These are phyloP conservation scores for Pteropus rufus DNA, from an alignment of 2,797 vertebrate genomes.

Conservation along the genomic window DNA sequence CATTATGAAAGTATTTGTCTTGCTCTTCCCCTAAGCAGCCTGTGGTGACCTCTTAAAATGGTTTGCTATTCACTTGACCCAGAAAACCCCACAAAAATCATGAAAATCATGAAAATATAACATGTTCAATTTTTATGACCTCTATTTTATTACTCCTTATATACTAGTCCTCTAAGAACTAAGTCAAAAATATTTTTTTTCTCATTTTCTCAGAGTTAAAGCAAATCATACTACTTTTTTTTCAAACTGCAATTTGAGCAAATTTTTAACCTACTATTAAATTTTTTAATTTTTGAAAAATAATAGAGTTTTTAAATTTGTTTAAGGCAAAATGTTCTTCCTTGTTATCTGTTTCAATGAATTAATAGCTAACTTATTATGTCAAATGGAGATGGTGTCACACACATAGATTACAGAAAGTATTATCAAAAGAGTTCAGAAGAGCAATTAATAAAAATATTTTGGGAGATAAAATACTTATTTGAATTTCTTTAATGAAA, in stretches of 20 bases:
- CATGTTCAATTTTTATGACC: neutral
- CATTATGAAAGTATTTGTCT: too few relatives aligned
- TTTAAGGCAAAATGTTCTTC: conserved; percentile 76
- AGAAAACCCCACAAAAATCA: too few relatives aligned
- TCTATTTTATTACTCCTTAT: neutral
- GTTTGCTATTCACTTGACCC: too few relatives aligned
- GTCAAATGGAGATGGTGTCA: conserved; percentile 79
- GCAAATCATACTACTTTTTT: neutral
- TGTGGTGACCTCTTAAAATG: too few relatives aligned
- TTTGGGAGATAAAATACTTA: neutral
- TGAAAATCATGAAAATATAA: neutral
- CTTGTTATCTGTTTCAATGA: conserved; percentile 79
- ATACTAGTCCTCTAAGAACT: neutral
- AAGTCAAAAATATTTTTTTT: neutral
- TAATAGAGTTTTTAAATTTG: conserved; percentile 74
- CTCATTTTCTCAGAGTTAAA: neutral
- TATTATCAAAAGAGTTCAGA: conserved; percentile 77
- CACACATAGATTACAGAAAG: conserved; percentile 76
- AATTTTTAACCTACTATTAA: too few relatives aligned
- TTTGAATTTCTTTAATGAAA: neutral
- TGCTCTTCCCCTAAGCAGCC: too few relatives aligned
- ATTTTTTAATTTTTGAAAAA: neutral
- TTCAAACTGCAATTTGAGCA: neutral
- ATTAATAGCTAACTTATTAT: conserved; percentile 81
- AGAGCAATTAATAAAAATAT: conserved; percentile 71